Conservation (phyloP, 2,888 invertebrate species). For the Phyllotreta striolata region DNA sequence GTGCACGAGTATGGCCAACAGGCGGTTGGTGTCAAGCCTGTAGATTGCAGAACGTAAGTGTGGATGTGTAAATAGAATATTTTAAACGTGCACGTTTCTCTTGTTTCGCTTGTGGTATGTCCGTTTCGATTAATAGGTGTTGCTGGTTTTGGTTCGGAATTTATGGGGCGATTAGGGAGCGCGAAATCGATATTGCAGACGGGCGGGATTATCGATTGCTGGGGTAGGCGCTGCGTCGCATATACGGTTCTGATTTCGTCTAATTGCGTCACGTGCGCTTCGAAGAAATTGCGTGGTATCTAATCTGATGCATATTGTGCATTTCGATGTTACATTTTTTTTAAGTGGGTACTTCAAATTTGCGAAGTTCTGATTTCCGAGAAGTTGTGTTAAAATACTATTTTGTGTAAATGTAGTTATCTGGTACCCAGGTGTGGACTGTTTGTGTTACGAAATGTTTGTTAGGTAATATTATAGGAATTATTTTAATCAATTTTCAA, state of each 20-base stretch:
- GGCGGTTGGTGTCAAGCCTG: constrained; percentile 32
- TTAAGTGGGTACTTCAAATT: too few species aligned
- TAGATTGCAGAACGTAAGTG: constrained; percentile 28
- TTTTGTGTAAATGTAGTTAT: too few species aligned
- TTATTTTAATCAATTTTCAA: too few species aligned
- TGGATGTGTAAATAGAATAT: constrained; percentile 23
- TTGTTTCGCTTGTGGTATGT: constrained; percentile 14
- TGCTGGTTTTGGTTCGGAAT: background rate
- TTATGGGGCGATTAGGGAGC: background rate
- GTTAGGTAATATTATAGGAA: too few species aligned
- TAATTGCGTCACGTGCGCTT: constrained; percentile 2
- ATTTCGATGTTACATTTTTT: background rate
- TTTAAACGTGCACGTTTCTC: constrained; percentile 7
- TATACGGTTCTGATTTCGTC: background rate
- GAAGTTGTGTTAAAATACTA: too few species aligned
- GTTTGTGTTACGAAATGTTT: too few species aligned
- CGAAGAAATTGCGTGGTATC: background rate
- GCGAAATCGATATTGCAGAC: background rate
- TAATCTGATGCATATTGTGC: background rate
- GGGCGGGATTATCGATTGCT: constrained; percentile 7
- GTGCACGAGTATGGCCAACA: constrained; percentile 42
- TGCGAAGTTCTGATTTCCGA: too few species aligned
- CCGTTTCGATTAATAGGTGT: background rate
- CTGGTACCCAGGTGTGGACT: too few species aligned
- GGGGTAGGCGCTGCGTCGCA: background rate